A percentile compares a stretch with the other conserved stretches of the same genome.
These are phyloP conservation scores for Siniperca obscura DNA, from an alignment of 2,797 vertebrate species.

Conservation along the genomic window DNA sequence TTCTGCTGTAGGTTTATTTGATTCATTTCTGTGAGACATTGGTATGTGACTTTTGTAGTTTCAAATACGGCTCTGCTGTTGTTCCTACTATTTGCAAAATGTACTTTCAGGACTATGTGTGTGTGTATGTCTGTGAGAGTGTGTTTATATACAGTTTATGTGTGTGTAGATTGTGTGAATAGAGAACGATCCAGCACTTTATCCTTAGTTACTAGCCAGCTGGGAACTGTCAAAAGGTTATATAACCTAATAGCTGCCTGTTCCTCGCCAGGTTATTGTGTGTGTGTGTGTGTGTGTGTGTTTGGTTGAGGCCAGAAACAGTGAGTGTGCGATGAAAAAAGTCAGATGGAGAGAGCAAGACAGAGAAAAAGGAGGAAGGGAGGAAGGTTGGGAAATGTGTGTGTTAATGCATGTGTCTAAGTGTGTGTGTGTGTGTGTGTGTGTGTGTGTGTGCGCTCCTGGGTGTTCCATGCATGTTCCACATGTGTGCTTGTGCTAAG, in stretches of 20 bases:
- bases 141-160: not conserved
- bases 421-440: not conserved
- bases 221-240: conserved; percentile 75
- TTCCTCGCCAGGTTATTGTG: conserved; percentile 44
- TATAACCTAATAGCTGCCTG: conserved; percentile 71
- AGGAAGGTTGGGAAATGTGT: not conserved
- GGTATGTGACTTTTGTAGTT: not conserved
- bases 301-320: conserved; percentile 3
- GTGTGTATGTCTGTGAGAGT: not conserved
- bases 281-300: conserved; percentile 13
- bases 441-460: conserved; percentile 5
- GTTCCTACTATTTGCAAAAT: conserved; percentile 11
- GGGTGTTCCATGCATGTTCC: conserved; percentile 48
- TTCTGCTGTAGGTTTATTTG: not conserved
- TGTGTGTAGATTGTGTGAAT: conserved; percentile 18
- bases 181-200: conserved; percentile 48
- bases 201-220: conserved; percentile 61
- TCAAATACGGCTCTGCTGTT: not conserved
- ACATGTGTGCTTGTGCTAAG: conserved; percentile 44
- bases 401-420: not conserved
- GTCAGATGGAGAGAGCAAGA: not conserved
- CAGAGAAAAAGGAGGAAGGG: not conserved
- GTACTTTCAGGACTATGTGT: conserved; percentile 14
- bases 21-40: not conserved
- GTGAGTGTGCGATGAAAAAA: not conserved